A percentile compares a stretch with the other conserved stretches of the same genome.
These are phyloP conservation scores for Otus sunia DNA, from an alignment of 2,113 vertebrate species.

Conservation along the genomic window DNA sequence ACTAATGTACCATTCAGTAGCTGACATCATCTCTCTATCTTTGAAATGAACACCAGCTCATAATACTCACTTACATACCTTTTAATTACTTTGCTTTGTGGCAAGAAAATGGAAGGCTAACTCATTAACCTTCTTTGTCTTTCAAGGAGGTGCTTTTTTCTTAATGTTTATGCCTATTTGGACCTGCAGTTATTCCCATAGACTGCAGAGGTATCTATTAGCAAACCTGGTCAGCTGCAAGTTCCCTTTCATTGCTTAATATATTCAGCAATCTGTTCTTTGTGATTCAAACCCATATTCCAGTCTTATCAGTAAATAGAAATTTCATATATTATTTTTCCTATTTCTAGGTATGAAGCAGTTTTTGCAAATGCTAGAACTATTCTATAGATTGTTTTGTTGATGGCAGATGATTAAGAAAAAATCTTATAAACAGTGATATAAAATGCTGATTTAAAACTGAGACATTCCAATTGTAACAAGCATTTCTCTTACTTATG, in stretches of 20 bases:
- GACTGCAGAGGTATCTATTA: background rate
- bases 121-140: constrained; percentile 59
- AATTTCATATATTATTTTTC: background rate
- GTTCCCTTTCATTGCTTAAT: background rate
- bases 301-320: constrained; percentile 11
- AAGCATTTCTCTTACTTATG: background rate
- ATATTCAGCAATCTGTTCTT: background rate
- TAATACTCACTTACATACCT: constrained; percentile 18
- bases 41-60: constrained; percentile 15
- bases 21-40: constrained; percentile 11
- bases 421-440: background rate
- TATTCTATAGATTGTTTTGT: background rate
- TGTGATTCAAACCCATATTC: background rate
- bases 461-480: background rate
- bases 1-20: background rate
- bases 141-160: background rate
- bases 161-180: background rate
- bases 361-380: background rate
- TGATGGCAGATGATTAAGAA: background rate
- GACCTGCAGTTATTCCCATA: background rate
- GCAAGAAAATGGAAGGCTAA: constrained; percentile 34
- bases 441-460: background rate
- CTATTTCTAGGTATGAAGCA: background rate
- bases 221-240: background rate
- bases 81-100: constrained; percentile 52